Percentiles rank a stretch among this genome's conserved stretches.
Conservation (phyloP, 2,888 invertebrate species). For the Carpatolechia fugitivella region DNA sequence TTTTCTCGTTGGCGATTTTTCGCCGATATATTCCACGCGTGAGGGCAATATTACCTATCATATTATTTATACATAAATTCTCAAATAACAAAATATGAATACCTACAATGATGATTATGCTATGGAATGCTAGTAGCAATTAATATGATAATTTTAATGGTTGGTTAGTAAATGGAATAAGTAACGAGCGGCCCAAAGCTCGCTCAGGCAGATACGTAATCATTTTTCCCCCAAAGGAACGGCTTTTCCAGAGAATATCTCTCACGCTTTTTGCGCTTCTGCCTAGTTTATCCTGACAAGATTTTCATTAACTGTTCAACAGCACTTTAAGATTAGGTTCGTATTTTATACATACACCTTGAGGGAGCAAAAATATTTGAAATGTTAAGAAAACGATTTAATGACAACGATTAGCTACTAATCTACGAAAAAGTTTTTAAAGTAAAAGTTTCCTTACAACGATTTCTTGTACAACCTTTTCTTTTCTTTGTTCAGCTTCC, state of each 20-base stretch:
- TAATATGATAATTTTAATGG: slow-evolving; percentile 8
- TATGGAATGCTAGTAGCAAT: slow-evolving; percentile 2
- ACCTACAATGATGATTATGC: neutral
- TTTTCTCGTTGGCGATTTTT: too few species aligned
- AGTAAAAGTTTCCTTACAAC: too few species aligned
- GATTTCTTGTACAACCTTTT: too few species aligned
- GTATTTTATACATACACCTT: too few species aligned
- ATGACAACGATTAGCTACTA: too few species aligned
- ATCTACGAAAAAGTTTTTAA: too few species aligned
- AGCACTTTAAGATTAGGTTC: too few species aligned
- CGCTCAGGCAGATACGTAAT: slow-evolving; percentile 6
- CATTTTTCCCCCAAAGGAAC: slow-evolving; percentile 6
- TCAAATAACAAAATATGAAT: slow-evolving; percentile 1
- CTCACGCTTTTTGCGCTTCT: neutral
- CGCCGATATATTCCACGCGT: neutral
- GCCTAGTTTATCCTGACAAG: neutral
- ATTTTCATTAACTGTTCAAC: neutral
- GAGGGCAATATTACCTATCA: neutral
- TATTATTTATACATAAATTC: neutral
- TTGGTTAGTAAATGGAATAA: slow-evolving; percentile 6
- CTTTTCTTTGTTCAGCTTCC: too few species aligned
- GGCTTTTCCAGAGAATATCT: neutral
- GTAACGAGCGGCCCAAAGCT: slow-evolving; percentile 1
- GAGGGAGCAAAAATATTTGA: too few species aligned
- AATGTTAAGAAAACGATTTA: too few species aligned